Percentiles rank a stretch among this genome's conserved stretches.
Conservation (phyloP, 2,113 vertebrate species). For the Callipepla californica region DNA sequence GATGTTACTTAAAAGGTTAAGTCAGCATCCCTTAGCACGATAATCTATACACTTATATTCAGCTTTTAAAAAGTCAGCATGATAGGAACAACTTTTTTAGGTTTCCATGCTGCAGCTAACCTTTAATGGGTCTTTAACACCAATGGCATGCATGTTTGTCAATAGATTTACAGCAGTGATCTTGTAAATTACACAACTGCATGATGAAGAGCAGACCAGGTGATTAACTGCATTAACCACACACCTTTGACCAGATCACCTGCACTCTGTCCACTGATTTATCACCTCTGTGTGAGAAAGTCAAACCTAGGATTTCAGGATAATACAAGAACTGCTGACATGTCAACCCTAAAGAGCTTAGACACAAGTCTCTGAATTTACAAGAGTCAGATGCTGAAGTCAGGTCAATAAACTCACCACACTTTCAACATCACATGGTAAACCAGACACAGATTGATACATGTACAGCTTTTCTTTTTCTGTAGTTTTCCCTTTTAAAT, state of each 20-base stretch:
- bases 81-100: not conserved
- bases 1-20: not conserved
- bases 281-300: not conserved
- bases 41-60: not conserved
- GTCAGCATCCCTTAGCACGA: not conserved
- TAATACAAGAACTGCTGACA: not conserved
- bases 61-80: not conserved
- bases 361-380: not conserved
- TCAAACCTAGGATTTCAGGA: not conserved
- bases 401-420: not conserved
- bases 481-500: not conserved
- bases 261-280: not conserved
- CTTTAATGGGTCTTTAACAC: not conserved
- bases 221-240: slow-evolving; percentile 19
- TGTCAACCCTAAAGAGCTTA: not conserved
- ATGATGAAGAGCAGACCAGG: not conserved
- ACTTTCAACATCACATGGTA: not conserved
- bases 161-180: not conserved
- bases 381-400: not conserved
- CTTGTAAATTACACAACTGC: not conserved
- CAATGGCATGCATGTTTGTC: not conserved
- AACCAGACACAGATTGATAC: rapidly evolving
- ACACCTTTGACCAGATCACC: slow-evolving; percentile 9
- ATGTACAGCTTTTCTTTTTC: rapidly evolving
- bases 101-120: not conserved